A percentile compares a stretch with the other conserved stretches of the same genome.
Conservation (phyloP, 2,888 invertebrate species). For the Psylliodes chrysocephalus region DNA sequence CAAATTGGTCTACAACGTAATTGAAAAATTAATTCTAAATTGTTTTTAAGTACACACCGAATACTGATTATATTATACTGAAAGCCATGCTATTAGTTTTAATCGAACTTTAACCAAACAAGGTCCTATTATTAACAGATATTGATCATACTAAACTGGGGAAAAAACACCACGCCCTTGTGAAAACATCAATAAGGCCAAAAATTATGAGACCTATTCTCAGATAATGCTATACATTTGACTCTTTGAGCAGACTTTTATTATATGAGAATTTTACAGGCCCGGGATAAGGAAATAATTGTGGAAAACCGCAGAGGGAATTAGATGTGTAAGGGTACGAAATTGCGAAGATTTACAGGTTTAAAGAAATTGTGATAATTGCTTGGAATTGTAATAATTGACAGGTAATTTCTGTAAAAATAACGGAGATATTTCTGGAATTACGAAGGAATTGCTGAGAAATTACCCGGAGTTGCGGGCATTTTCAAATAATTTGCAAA, state of each 20-base stretch:
- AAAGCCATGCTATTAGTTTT: constrained; percentile 16
- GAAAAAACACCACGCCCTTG: constrained; percentile 17
- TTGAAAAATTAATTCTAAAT: constrained; percentile 5
- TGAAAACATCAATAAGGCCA: constrained; percentile 16
- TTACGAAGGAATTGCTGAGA: too few species aligned
- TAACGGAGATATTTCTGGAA: too few species aligned
- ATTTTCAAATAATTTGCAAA: too few species aligned
- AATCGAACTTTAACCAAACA: constrained; percentile 15
- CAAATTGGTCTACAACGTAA: background rate
- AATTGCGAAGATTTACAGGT: too few species aligned
- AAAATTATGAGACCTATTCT: constrained; percentile 10
- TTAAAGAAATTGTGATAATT: too few species aligned
- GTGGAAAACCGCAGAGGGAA: too few species aligned
- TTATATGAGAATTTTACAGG: background rate
- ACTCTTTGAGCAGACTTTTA: background rate
- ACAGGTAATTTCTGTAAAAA: too few species aligned
- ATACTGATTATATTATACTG: background rate
- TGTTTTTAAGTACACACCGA: background rate
- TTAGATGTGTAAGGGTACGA: too few species aligned
- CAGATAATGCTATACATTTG: constrained; percentile 7
- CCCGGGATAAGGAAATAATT: background rate
- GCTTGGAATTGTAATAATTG: too few species aligned
- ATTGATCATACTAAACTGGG: constrained; percentile 12
- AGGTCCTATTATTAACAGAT: constrained; percentile 22
- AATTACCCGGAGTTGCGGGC: too few species aligned